Evolutionary conservation across 2,888 invertebrate species (phyloP).

Genomic region (Drosophila emarginata): DNA sequence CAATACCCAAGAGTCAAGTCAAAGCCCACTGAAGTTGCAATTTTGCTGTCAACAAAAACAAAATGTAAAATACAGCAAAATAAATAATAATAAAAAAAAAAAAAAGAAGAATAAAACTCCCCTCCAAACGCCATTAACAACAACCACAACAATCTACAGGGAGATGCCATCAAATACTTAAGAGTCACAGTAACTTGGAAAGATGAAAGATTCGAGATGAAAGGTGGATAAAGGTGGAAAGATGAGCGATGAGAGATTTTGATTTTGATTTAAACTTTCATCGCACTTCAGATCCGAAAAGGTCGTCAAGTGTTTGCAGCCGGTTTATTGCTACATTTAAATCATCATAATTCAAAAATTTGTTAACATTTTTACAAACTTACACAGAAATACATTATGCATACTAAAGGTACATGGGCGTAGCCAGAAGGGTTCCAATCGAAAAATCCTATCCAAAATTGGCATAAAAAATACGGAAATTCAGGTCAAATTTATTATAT

Average conservation of each 20-base stretch:
- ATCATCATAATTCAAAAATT: conserved; percentile 56
- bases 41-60: conserved; percentile 70
- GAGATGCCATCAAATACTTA: conserved; percentile 74
- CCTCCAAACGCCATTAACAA: background rate
- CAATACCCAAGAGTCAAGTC: conserved; percentile 53
- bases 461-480: too few species aligned
- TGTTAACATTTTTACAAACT: conserved; percentile 32
- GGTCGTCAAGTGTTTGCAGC: conserved; percentile 63
- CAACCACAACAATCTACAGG: conserved; percentile 28
- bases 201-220: conserved; percentile 28
- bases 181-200: conserved; percentile 44
- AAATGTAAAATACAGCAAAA: conserved; percentile 48
- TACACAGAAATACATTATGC: background rate
- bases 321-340: conserved; percentile 64
- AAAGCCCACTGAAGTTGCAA: conserved; percentile 69
- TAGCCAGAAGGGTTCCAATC: conserved; percentile 10
- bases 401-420: background rate
- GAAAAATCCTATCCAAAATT: too few species aligned
- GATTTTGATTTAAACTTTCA: conserved; percentile 68
- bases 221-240: conserved; percentile 26
- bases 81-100: background rate
- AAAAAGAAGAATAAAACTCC: background rate
- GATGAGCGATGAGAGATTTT: conserved; percentile 27
- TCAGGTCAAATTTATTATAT: too few species aligned
- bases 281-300: conserved; percentile 47